Conservation (phyloP, 2,888 invertebrate genomes). For the Sepioteuthis lessoniana region DNA sequence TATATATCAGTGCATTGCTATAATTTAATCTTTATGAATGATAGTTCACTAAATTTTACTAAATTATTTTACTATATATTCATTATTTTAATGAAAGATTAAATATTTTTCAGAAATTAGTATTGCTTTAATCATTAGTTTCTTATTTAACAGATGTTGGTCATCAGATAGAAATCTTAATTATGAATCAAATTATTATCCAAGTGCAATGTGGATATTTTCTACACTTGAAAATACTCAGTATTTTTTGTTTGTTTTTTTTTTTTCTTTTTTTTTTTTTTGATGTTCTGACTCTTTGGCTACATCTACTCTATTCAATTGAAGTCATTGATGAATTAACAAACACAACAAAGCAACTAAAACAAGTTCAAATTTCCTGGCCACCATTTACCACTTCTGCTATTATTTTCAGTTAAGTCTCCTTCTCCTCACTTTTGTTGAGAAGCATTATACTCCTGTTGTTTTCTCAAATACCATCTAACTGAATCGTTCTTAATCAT, state of each 20-base stretch:
- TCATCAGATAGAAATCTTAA: not conserved
- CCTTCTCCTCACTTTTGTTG: not conserved
- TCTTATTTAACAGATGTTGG: not conserved
- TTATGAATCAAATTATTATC: not conserved
- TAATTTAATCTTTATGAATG: not conserved
- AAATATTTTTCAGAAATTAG: not conserved
- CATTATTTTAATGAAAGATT: not conserved
- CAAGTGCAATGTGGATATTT: not conserved
- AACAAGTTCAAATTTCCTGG: not conserved
- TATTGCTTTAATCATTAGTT: not conserved
- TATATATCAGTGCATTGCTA: not conserved
- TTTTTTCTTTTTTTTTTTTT: not conserved
- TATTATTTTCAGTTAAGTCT: not conserved
- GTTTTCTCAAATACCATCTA: not conserved
- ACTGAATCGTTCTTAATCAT: not conserved
- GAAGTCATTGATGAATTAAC: no score
- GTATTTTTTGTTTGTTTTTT: not conserved
- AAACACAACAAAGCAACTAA: not conserved
- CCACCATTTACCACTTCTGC: not conserved
- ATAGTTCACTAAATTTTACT: not conserved
- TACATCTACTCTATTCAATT: not conserved
- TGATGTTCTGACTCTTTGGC: not conserved
- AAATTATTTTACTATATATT: not conserved
- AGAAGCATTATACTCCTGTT: not conserved
- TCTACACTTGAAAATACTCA: not conserved